phyloP scores from a whole-genome alignment of 2,797 vertebrate genomes.

The Percopsis omiscomaycus region DNA sequence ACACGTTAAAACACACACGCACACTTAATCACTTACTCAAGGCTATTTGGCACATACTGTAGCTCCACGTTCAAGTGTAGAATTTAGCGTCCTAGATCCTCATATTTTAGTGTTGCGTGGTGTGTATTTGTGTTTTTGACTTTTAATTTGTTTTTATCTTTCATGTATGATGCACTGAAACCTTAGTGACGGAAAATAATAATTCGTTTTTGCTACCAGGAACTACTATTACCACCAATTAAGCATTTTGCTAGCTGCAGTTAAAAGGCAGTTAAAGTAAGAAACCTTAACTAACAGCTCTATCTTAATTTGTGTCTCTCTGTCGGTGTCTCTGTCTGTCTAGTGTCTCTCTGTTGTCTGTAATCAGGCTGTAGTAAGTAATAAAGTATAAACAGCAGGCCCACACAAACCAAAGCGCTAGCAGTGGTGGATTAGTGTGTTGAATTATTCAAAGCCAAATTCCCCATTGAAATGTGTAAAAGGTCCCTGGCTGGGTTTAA shows the following conservation, averaged over 20 bases:
- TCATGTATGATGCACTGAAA: neutral
- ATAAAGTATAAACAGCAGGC: conserved; percentile 62
- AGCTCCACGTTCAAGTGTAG: neutral
- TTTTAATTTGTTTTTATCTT: conserved; percentile 2
- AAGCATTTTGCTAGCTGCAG: conserved; percentile 51
- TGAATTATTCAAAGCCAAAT: conserved; percentile 81
- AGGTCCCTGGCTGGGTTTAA: conserved; percentile 77
- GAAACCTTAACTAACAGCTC: conserved; percentile 57
- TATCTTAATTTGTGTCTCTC: conserved; percentile 48
- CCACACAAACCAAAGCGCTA: conserved; percentile 73
- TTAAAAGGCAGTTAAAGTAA: conserved; percentile 50
- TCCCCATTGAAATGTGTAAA: conserved; percentile 80
- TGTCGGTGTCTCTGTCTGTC: conserved; percentile 44
- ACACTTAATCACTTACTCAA: neutral
- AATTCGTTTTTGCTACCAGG: conserved; percentile 31
- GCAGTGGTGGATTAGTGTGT: conserved; percentile 73
- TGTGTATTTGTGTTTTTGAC: conserved; percentile 1
- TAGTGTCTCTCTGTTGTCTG: conserved; percentile 42
- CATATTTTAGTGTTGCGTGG: neutral
- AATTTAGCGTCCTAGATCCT: neutral
- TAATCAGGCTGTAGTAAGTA: conserved; percentile 50
- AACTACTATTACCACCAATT: conserved; percentile 28
- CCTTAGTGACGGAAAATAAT: neutral
- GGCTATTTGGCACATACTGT: neutral
- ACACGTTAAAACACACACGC: neutral